Conservation (phyloP, 2,797 vertebrate species). For the Halcyon smyrnensis region DNA sequence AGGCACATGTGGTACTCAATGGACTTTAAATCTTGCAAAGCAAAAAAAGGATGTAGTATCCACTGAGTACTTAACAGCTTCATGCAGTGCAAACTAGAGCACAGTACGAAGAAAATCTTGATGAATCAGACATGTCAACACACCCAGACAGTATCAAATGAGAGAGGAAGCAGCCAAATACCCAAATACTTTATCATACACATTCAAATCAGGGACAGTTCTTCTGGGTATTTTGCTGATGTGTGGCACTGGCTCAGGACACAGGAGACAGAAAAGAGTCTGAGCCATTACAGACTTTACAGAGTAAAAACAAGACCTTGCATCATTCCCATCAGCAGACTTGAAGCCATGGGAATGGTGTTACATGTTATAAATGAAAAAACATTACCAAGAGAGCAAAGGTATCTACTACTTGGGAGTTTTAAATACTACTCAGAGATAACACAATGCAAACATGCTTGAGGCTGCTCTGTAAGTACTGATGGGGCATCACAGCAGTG, state of each 20-base stretch:
- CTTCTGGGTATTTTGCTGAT: neutral
- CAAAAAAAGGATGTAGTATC: neutral
- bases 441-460: neutral
- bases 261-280: neutral
- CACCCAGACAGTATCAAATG: neutral
- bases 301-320: neutral
- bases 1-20: neutral
- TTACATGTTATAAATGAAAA: neutral
- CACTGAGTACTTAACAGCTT: neutral
- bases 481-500: neutral
- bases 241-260: neutral
- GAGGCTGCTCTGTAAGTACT: neutral
- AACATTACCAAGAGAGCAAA: neutral
- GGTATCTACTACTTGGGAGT: neutral
- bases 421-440: neutral
- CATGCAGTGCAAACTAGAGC: neutral
- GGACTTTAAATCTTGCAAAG: neutral
- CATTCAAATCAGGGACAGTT: neutral
- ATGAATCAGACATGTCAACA: constrained; percentile 36
- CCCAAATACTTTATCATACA: neutral
- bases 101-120: neutral
- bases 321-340: neutral
- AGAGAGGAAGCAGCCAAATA: constrained; percentile 9
- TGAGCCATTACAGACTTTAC: neutral
- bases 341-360: neutral